Percentiles rank a stretch among this genome's conserved stretches.
phyloP scores from a whole-genome alignment of 2,888 invertebrate species.

The Stictocephala bisonia region DNA sequence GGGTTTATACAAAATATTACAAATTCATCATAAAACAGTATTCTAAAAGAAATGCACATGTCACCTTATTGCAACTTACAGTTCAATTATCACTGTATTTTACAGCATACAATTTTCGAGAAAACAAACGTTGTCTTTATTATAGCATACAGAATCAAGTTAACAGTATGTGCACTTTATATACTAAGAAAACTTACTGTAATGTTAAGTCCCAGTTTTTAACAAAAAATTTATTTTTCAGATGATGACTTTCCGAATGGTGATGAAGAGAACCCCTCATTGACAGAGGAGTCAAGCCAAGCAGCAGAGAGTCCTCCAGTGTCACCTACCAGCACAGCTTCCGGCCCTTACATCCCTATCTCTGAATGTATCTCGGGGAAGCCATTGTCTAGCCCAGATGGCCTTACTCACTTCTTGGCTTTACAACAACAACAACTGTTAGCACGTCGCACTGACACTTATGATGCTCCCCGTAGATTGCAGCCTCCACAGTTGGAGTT shows the following conservation, averaged over 20 bases:
- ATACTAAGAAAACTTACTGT: too few species aligned
- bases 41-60: too few species aligned
- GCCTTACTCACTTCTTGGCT: slow-evolving; percentile 52
- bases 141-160: too few species aligned
- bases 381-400: slow-evolving; percentile 60
- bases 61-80: too few species aligned
- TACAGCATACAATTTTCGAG: too few species aligned
- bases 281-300: slow-evolving; percentile 62
- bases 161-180: too few species aligned
- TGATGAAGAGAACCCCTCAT: slow-evolving; percentile 48
- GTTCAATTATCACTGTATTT: too few species aligned
- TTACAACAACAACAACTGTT: slow-evolving; percentile 33
- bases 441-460: slow-evolving; percentile 56
- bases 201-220: too few species aligned
- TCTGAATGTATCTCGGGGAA: slow-evolving; percentile 91
- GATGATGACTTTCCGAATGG: slow-evolving; percentile 48
- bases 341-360: slow-evolving; percentile 91
- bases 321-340: slow-evolving; percentile 71
- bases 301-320: slow-evolving; percentile 71
- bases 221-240: too few species aligned
- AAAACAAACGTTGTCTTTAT: too few species aligned
- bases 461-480: slow-evolving; percentile 60
- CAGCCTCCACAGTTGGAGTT: slow-evolving; percentile 58
- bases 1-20: too few species aligned
- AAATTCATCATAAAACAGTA: too few species aligned